Percentiles rank a stretch among this genome's conserved stretches.
Evolutionary conservation across 2,888 invertebrate species (phyloP).

Genomic region (Drosophila neoperkinsi): DNA sequence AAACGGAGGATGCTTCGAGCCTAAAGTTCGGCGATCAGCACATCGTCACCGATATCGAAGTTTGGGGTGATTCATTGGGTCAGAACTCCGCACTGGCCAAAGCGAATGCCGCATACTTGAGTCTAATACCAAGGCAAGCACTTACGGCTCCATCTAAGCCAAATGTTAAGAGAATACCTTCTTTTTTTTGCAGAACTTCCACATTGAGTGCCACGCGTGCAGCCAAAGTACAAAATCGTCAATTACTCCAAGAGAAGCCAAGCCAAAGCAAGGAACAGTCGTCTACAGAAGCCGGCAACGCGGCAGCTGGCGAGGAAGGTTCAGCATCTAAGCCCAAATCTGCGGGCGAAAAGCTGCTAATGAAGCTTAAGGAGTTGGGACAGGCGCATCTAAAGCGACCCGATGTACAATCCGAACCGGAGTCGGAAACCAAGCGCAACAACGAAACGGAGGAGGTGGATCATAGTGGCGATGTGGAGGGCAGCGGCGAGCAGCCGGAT

Average conservation of each 20-base stretch:
- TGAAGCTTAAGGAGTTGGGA: slow-evolving; percentile 68
- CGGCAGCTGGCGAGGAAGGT: slow-evolving; percentile 50
- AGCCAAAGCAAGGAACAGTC: slow-evolving; percentile 75
- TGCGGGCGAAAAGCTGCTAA: slow-evolving; percentile 67
- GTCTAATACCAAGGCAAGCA: slow-evolving; percentile 83
- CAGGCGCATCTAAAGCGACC: slow-evolving; percentile 57
- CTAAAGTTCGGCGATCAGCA: slow-evolving; percentile 88
- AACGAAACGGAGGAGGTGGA: slow-evolving; percentile 57
- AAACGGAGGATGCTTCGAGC: slow-evolving; percentile 89
- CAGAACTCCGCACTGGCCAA: slow-evolving; percentile 86
- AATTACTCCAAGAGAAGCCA: slow-evolving; percentile 83
- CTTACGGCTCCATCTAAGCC: rapidly evolving
- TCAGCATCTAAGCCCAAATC: slow-evolving; percentile 63
- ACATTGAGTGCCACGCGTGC: slow-evolving; percentile 83
- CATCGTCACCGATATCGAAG: slow-evolving; percentile 92
- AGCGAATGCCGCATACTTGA: slow-evolving; percentile 85
- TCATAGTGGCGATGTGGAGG: slow-evolving; percentile 53
- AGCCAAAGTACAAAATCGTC: slow-evolving; percentile 84
- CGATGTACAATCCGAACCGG: background rate
- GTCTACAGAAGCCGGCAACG: slow-evolving; percentile 27
- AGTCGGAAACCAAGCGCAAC: slow-evolving; percentile 40
- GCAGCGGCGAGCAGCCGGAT: slow-evolving; percentile 48
- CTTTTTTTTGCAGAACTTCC: slow-evolving; percentile 75
- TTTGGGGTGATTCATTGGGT: slow-evolving; percentile 91
- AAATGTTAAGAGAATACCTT: background rate